Conservation (phyloP, 2,888 invertebrate genomes). For the Drosophila acutilabella region DNA sequence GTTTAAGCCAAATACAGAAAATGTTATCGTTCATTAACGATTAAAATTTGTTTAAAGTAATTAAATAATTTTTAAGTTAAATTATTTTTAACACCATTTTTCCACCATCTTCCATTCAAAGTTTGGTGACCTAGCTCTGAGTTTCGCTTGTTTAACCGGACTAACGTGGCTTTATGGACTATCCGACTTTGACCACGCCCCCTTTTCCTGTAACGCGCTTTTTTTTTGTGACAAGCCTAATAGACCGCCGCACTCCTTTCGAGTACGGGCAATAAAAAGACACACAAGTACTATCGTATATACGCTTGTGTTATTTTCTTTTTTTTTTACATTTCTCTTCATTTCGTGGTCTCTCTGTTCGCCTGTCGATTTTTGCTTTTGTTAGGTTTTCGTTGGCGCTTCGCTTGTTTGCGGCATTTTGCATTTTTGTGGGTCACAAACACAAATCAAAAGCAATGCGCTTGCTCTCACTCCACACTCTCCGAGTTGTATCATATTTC, state of each 20-base stretch:
- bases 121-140: too few relatives aligned
- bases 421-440: conserved; percentile 74
- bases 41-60: too few relatives aligned
- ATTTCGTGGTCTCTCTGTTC: conserved; percentile 5
- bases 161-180: too few relatives aligned
- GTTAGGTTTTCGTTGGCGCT: conserved; percentile 41
- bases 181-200: too few relatives aligned
- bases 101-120: too few relatives aligned
- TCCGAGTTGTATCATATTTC: conserved; percentile 74
- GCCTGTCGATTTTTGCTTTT: conserved; percentile 59
- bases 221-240: not conserved
- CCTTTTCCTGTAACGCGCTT: too few relatives aligned
- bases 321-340: not conserved
- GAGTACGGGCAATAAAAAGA: conserved; percentile 14
- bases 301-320: conserved; percentile 51
- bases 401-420: conserved; percentile 72
- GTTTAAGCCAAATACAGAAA: too few relatives aligned
- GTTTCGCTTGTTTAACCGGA: too few relatives aligned
- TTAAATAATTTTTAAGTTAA: too few relatives aligned
- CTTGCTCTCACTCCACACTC: conserved; percentile 29
- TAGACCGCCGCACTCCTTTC: not conserved
- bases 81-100: too few relatives aligned
- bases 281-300: conserved; percentile 58
- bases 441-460: conserved; percentile 77
- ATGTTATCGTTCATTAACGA: too few relatives aligned